phyloP scores from a whole-genome alignment of 2,888 invertebrate species.

The Thymelicus lineola region DNA sequence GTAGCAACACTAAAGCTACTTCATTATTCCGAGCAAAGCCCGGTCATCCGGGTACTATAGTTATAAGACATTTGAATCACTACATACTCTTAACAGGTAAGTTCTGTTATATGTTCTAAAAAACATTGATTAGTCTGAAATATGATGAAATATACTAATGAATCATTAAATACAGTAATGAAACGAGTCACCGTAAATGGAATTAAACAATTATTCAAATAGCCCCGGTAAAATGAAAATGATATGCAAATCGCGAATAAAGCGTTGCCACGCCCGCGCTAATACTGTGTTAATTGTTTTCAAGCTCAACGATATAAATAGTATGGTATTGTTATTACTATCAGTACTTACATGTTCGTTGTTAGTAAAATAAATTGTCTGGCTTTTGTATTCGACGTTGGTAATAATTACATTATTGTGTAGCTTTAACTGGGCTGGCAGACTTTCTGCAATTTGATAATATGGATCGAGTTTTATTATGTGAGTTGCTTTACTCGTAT shows the following conservation, averaged over 20 bases:
- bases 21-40: too few relatives aligned
- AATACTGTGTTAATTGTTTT: constrained; percentile 46
- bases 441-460: too few relatives aligned
- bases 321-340: constrained; percentile 6
- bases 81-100: too few relatives aligned
- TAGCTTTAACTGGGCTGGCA: too few relatives aligned
- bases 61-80: too few relatives aligned
- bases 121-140: background rate
- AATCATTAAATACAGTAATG: constrained; percentile 39
- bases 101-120: too few relatives aligned
- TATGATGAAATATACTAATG: constrained; percentile 25
- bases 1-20: too few relatives aligned
- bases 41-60: too few relatives aligned
- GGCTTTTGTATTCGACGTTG: background rate
- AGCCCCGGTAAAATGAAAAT: constrained; percentile 63
- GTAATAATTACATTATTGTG: too few relatives aligned
- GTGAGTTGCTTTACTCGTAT: too few relatives aligned
- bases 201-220: constrained; percentile 79
- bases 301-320: constrained; percentile 12
- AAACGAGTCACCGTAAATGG: constrained; percentile 53
- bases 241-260: constrained; percentile 56
- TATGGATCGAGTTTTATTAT: too few relatives aligned
- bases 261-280: constrained; percentile 38
- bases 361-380: constrained; percentile 7
- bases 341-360: constrained; percentile 3